Evolutionary conservation across 2,888 invertebrate genomes (phyloP).

Genomic region (Germaria angustata): DNA sequence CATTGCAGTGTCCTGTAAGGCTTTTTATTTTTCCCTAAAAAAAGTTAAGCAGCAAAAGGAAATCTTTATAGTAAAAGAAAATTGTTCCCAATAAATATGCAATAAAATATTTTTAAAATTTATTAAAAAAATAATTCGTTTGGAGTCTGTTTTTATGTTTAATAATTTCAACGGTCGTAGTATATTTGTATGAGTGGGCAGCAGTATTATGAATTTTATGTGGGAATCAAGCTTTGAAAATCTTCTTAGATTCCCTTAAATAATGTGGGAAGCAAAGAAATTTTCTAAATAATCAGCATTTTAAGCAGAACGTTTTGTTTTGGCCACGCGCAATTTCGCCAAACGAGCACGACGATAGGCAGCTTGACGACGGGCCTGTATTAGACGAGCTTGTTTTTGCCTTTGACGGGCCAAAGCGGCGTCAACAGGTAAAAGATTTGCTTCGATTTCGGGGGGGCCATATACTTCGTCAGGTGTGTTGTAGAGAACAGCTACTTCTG

Average conservation of each 20-base stretch:
- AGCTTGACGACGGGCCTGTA: conserved; percentile 70
- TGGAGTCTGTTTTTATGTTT: conserved; percentile 16
- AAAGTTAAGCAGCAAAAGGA: no score
- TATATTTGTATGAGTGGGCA: neutral
- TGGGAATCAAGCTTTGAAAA: conserved; percentile 11
- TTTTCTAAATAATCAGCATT: conserved; percentile 27
- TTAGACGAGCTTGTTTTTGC: conserved; percentile 71
- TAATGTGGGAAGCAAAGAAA: conserved; percentile 33
- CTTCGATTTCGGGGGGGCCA: conserved; percentile 72
- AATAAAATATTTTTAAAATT: conserved; percentile 21
- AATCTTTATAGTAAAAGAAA: no score
- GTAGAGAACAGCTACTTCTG: conserved; percentile 70
- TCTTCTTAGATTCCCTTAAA: conserved; percentile 18
- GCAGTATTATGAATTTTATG: neutral
- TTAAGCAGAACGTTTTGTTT: conserved; percentile 54
- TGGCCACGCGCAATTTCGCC: conserved; percentile 50
- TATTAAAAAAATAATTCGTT: conserved; percentile 49
- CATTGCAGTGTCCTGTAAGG: no score
- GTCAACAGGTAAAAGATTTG: conserved; percentile 51
- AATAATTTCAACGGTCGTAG: conserved; percentile 4
- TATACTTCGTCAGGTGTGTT: conserved; percentile 74
- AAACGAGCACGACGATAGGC: conserved; percentile 68
- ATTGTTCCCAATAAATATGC: no score
- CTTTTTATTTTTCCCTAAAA: no score
- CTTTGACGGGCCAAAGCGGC: conserved; percentile 58